A percentile compares a stretch with the other conserved stretches of the same genome.
These are phyloP conservation scores for Carduelis carduelis DNA, from an alignment of 2,797 vertebrate species.

Conservation along the genomic window DNA sequence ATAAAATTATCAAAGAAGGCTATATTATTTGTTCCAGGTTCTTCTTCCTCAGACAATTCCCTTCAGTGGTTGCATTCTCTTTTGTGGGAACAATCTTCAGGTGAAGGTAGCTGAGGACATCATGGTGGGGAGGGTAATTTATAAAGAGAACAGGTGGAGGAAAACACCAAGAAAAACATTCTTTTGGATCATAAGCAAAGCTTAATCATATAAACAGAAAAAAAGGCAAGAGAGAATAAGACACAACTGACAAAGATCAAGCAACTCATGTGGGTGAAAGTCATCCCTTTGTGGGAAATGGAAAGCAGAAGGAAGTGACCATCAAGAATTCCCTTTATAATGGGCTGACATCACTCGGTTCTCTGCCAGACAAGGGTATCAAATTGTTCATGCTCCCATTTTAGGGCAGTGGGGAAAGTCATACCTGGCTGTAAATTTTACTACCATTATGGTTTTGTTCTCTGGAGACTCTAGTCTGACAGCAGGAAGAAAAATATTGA, in stretches of 20 bases:
- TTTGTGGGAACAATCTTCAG: background rate
- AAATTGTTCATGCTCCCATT: background rate
- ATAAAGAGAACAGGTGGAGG: background rate
- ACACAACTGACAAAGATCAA: background rate
- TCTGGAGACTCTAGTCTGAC: background rate
- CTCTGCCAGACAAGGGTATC: background rate
- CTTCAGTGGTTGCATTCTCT: background rate
- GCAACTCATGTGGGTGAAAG: background rate
- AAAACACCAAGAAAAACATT: background rate
- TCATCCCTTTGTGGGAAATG: background rate
- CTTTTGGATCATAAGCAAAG: background rate
- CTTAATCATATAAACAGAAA: background rate
- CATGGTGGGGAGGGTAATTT: background rate
- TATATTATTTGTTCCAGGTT: background rate
- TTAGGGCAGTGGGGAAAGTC: background rate
- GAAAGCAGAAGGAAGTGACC: conserved; percentile 35
- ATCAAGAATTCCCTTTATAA: conserved; percentile 13
- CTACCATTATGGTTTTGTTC: background rate
- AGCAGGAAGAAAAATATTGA: conserved; percentile 29
- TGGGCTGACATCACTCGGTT: background rate
- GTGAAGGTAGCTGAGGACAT: background rate
- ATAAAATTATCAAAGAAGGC: background rate
- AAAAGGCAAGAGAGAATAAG: background rate
- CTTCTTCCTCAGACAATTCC: background rate
- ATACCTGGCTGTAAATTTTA: conserved; percentile 35